These are phyloP conservation scores for Nyctalus aviator DNA, from an alignment of 2,797 vertebrate species.

Conservation along the genomic window DNA sequence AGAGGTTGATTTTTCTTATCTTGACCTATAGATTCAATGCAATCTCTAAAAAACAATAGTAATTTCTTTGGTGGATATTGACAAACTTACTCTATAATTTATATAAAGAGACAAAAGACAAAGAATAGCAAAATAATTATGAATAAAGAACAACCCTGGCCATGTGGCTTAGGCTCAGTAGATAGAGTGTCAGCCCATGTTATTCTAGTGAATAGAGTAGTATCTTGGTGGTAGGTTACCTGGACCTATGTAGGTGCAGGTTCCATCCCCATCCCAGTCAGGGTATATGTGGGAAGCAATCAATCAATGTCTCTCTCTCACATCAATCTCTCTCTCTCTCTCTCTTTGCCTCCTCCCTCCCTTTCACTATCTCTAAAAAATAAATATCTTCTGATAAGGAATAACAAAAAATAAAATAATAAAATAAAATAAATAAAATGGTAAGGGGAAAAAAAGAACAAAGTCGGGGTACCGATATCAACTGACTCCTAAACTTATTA, in stretches of 20 bases:
- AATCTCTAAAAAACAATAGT: neutral
- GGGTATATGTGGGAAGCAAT: too few relatives aligned
- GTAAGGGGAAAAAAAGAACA: neutral
- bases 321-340: too few relatives aligned
- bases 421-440: neutral
- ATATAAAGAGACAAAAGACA: neutral
- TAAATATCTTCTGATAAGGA: neutral
- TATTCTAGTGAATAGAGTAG: too few relatives aligned
- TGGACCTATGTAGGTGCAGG: too few relatives aligned
- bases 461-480: neutral
- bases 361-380: too few relatives aligned
- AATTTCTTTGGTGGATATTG: neutral
- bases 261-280: too few relatives aligned
- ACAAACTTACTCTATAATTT: neutral
- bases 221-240: too few relatives aligned
- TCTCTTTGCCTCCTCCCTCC: too few relatives aligned
- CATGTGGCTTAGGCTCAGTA: too few relatives aligned
- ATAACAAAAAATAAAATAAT: neutral
- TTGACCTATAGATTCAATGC: neutral
- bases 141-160: neutral
- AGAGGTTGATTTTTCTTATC: too few relatives aligned
- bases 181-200: too few relatives aligned
- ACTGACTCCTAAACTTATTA: neutral
- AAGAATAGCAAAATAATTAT: neutral
- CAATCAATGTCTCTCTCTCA: too few relatives aligned